phyloP scores from a whole-genome alignment of 1,140 invertebrate genomes.

The Paramacrobiotus metropolitanus region DNA sequence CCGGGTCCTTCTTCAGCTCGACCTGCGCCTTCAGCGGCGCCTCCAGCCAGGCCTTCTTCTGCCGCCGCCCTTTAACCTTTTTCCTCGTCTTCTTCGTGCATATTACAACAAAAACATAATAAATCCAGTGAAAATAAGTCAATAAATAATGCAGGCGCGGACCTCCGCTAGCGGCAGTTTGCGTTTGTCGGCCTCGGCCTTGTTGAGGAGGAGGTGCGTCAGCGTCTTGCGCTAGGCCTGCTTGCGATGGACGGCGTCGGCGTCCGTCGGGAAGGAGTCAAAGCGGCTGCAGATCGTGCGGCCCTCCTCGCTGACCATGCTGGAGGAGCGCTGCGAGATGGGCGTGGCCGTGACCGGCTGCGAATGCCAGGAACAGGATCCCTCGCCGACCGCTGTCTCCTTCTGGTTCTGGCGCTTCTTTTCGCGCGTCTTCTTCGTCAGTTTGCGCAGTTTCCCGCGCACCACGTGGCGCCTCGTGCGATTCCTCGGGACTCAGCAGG shows the following conservation, averaged over 20 bases:
- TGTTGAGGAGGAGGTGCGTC: slow-evolving; percentile 21
- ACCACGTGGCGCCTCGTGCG: background rate
- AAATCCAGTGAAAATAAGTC: too few relatives aligned
- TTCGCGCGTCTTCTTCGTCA: background rate
- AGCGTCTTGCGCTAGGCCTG: background rate
- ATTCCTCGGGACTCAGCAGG: background rate
- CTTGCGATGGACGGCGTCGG: slow-evolving; percentile 14
- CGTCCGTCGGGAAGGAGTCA: slow-evolving; percentile 40
- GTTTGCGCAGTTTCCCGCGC: background rate
- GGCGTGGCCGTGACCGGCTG: background rate
- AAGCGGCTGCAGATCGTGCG: slow-evolving; percentile 61
- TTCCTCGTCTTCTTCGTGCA: slow-evolving; percentile 27
- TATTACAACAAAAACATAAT: too few relatives aligned
- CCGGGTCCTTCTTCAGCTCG: slow-evolving; percentile 54
- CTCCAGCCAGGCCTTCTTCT: slow-evolving; percentile 37
- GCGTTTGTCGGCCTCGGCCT: slow-evolving; percentile 31
- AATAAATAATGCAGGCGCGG: too few relatives aligned
- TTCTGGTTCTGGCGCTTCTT: background rate
- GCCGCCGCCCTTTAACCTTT: slow-evolving; percentile 38
- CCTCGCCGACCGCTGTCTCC: background rate
- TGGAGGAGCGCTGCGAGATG: background rate
- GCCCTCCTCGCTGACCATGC: slow-evolving; percentile 43
- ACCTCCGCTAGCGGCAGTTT: slow-evolving; percentile 15
- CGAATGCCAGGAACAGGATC: too few relatives aligned
- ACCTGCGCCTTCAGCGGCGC: slow-evolving; percentile 46